Evolutionary conservation across 2,113 vertebrate genomes (phyloP), one percentile per base, ranked within the genome.

Genomic region (Pristiophorus japonicus): DNA sequence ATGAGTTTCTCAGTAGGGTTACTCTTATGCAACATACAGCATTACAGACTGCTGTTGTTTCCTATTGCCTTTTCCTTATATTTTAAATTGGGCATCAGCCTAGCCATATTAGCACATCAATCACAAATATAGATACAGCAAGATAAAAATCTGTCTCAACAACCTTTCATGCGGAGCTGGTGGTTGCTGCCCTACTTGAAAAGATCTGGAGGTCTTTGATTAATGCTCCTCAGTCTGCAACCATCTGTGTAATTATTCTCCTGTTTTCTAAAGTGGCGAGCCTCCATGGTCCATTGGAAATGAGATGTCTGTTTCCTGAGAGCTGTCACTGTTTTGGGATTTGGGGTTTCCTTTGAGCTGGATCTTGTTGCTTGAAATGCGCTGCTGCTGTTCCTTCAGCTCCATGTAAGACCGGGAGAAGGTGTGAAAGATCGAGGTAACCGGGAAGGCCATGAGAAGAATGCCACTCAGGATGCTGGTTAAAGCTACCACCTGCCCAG

Each of bases 381-480:
- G 98, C 94, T 95, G 98, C 96, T 99, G 98, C 96, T 98, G 98
- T 96, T 98, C 99, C 96, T 98, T 99, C 96, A 99, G 98, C 97
- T 99, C 99, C 0, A 98, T 97, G 96, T 99, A 99, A 94, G 99
- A 99, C 95, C 99, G 98, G 0, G 99, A 99, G 96, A 99, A 99
- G 63, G 99, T 99, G 96, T 99, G 99, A 96, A 99, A 99, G 97
- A 99, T 99, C 96, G 99, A 99, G 0, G 99, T 99, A 96, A 99
- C 99, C 0, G 99, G 99, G 96, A 99, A 99, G 34, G 99, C 99
- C 99, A 99, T 98, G 96, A 99, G 98, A 96, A 99, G 98, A 97
- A 99, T 99, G 95, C 99, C 99, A 30, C 99, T 99, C 96, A 99
- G 96, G 97, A 99, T 99, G 96, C 99, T 99, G 97, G 98, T 98